These are phyloP conservation scores for Ypsolopha sequella DNA, from an alignment of 2,888 invertebrate species.

Conservation along the genomic window DNA sequence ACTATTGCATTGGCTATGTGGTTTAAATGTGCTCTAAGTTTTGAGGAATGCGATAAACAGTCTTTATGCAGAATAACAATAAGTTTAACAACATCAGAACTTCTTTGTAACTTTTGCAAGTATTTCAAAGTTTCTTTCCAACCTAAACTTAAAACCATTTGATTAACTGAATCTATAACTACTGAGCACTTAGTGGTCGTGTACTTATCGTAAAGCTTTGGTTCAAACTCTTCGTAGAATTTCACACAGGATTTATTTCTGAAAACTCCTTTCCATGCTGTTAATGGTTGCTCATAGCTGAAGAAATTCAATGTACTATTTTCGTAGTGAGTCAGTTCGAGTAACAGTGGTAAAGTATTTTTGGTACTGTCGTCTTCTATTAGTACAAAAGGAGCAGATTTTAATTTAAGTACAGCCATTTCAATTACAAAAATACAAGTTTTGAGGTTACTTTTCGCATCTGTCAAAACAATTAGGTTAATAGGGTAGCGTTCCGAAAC, in stretches of 20 bases:
- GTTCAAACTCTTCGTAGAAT: slow-evolving; percentile 28
- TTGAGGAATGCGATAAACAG: slow-evolving; percentile 45
- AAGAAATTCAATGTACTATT: slow-evolving; percentile 29
- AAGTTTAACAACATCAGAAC: slow-evolving; percentile 32
- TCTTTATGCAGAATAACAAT: slow-evolving; percentile 61
- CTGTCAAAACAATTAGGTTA: too few species aligned
- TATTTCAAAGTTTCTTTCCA: slow-evolving; percentile 41
- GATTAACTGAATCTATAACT: slow-evolving; percentile 53
- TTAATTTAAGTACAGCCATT: slow-evolving; percentile 47
- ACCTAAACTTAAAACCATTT: slow-evolving; percentile 45
- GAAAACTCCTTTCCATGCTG: slow-evolving; percentile 38
- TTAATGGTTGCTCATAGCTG: slow-evolving; percentile 42
- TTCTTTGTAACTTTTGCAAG: slow-evolving; percentile 25
- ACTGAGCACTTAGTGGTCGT: slow-evolving; percentile 27
- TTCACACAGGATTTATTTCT: slow-evolving; percentile 21
- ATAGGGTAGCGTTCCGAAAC: too few species aligned
- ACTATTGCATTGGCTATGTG: slow-evolving; percentile 53
- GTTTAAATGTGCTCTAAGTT: slow-evolving; percentile 49
- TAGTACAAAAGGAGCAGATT: slow-evolving; percentile 38
- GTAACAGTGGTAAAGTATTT: slow-evolving; percentile 41
- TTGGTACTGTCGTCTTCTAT: slow-evolving; percentile 47
- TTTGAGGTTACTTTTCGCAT: too few species aligned
- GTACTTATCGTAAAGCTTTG: slow-evolving; percentile 19
- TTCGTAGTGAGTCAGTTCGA: slow-evolving; percentile 29
- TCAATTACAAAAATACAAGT: too few species aligned